Percentiles rank a stretch among this genome's conserved stretches.
Conservation (phyloP, 2,888 invertebrate genomes). For the Drosophila meridionalis region DNA sequence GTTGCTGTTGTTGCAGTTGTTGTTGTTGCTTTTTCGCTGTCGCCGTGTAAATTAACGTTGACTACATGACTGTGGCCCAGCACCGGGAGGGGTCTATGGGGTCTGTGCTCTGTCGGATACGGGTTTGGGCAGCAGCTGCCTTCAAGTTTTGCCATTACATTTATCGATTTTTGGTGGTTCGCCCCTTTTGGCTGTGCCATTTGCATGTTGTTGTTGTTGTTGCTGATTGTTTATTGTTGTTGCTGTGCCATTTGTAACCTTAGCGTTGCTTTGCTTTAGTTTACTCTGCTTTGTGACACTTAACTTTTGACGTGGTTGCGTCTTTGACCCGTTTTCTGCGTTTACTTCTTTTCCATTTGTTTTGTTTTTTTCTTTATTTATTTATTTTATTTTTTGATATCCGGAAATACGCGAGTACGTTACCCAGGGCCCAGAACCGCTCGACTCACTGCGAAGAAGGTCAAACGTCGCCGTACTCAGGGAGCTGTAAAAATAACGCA, state of each 20-base stretch:
- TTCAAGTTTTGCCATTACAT: slow-evolving; percentile 71
- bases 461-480: slow-evolving; percentile 32
- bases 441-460: slow-evolving; percentile 27
- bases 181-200: slow-evolving; percentile 30
- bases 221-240: slow-evolving; percentile 26
- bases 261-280: slow-evolving; percentile 45
- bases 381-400: slow-evolving; percentile 2
- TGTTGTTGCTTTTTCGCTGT: slow-evolving; percentile 33
- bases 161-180: slow-evolving; percentile 63
- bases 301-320: slow-evolving; percentile 70
- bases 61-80: slow-evolving; percentile 44
- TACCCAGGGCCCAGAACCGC: not conserved
- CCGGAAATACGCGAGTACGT: slow-evolving; percentile 59
- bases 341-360: slow-evolving; percentile 9
- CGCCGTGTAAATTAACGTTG: slow-evolving; percentile 72
- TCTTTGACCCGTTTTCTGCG: slow-evolving; percentile 62
- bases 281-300: slow-evolving; percentile 70
- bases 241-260: slow-evolving; percentile 54
- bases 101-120: slow-evolving; percentile 8
- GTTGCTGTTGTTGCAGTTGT: slow-evolving; percentile 16
- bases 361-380: not conserved
- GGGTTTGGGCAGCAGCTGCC: slow-evolving; percentile 42
- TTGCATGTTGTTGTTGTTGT: slow-evolving; percentile 44
- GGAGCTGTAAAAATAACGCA: slow-evolving; percentile 18
- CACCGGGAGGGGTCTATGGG: not conserved